phyloP scores from a whole-genome alignment of 2,113 vertebrate genomes.

The Ploceus nigricollis region DNA sequence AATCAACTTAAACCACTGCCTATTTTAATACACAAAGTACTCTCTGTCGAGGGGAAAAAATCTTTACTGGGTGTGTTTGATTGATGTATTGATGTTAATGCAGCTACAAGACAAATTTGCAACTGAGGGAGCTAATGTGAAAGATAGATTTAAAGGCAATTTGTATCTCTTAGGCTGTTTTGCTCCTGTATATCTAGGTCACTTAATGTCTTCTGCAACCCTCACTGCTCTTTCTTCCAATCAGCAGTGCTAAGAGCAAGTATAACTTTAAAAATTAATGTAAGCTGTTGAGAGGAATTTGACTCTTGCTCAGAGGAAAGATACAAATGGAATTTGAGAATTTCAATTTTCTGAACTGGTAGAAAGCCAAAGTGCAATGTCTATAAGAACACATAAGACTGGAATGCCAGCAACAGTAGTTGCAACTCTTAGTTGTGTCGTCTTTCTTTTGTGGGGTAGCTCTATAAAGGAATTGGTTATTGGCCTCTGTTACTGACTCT shows the following conservation, averaged over 20 bases:
- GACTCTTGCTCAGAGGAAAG: neutral
- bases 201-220: constrained; percentile 1
- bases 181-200: constrained; percentile 51
- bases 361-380: neutral
- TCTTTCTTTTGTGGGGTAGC: neutral
- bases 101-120: constrained; percentile 4
- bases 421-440: neutral
- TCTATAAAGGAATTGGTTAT: neutral
- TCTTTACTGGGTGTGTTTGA: neutral
- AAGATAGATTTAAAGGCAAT: constrained; percentile 26
- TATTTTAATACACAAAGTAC: constrained; percentile 8
- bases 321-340: neutral
- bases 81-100: constrained; percentile 45
- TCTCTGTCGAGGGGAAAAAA: accelerated
- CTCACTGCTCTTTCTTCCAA: constrained; percentile 9
- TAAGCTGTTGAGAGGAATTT: constrained; percentile 18
- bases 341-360: neutral
- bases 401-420: neutral
- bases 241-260: neutral
- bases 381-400: neutral
- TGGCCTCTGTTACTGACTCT: neutral
- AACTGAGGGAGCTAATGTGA: neutral
- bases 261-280: constrained; percentile 59
- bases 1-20: constrained; percentile 15
- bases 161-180: constrained; percentile 38